phyloP scores from a whole-genome alignment of 1,140 invertebrate genomes.

The Thaumetopoea pityocampa region DNA sequence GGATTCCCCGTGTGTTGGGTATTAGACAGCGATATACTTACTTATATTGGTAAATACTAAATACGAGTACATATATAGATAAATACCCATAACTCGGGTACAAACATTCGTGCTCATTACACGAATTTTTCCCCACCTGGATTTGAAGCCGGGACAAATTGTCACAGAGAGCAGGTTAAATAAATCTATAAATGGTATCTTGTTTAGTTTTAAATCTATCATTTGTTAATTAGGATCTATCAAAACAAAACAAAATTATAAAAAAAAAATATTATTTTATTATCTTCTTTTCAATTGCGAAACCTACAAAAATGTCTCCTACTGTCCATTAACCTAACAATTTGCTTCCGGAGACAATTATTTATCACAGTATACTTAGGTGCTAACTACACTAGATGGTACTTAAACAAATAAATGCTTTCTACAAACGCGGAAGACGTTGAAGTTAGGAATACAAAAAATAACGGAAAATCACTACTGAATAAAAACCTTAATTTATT shows the following conservation, averaged over 20 bases:
- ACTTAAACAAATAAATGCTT: slow-evolving; percentile 51
- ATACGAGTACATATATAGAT: too few relatives aligned
- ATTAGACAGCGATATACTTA: too few relatives aligned
- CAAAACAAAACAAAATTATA: slow-evolving; percentile 33
- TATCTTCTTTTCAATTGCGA: slow-evolving; percentile 21
- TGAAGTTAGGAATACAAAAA: slow-evolving; percentile 59
- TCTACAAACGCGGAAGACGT: slow-evolving; percentile 59
- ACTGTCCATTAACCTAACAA: slow-evolving; percentile 28
- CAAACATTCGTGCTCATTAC: too few relatives aligned
- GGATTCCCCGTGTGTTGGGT: too few relatives aligned
- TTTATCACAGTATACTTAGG: slow-evolving; percentile 68
- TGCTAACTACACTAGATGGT: slow-evolving; percentile 43
- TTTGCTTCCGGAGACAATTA: slow-evolving; percentile 37
- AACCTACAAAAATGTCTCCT: slow-evolving; percentile 9
- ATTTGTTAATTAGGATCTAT: background rate
- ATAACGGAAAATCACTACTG: slow-evolving; percentile 53
- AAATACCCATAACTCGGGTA: too few relatives aligned
- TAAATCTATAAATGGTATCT: too few relatives aligned
- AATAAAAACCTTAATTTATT: slow-evolving; percentile 65
- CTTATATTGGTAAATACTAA: too few relatives aligned
- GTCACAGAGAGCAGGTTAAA: too few relatives aligned
- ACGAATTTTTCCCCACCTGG: too few relatives aligned
- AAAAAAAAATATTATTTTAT: slow-evolving; percentile 39
- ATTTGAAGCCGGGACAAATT: too few relatives aligned
- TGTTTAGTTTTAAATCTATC: too few relatives aligned